Evolutionary conservation across 1,140 invertebrate genomes (phyloP).

Genomic region (Nymphalis io): DNA sequence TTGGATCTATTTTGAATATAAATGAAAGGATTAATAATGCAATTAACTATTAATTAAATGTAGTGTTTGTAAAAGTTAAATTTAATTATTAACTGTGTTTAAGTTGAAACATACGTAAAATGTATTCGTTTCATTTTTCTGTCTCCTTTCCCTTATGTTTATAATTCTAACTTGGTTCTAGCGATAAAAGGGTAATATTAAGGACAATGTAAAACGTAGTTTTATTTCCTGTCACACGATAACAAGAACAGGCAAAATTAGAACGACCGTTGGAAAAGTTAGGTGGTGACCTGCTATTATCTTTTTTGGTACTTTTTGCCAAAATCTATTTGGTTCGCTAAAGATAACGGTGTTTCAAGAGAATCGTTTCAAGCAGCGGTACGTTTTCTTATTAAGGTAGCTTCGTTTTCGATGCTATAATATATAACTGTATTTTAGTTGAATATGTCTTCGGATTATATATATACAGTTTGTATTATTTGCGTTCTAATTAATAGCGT

Average conservation of each 20-base stretch:
- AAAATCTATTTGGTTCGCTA: constrained; percentile 76
- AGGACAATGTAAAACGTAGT: not conserved
- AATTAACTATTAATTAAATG: not conserved
- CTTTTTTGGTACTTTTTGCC: constrained; percentile 76
- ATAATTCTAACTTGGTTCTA: too few relatives aligned
- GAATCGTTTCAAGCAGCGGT: constrained; percentile 42
- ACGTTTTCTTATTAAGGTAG: constrained; percentile 65
- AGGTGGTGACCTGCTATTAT: constrained; percentile 59
- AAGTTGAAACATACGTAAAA: too few relatives aligned
- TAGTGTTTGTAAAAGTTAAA: too few relatives aligned
- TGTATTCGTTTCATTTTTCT: too few relatives aligned
- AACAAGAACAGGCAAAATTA: constrained; percentile 41
- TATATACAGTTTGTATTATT: constrained; percentile 7
- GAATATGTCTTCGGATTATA: constrained; percentile 16
- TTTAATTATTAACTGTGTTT: too few relatives aligned
- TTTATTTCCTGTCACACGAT: constrained; percentile 22
- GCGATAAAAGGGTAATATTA: not conserved
- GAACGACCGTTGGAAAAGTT: constrained; percentile 67
- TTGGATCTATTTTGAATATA: not conserved
- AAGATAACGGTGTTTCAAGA: constrained; percentile 61
- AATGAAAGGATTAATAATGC: too few relatives aligned
- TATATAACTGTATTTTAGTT: constrained; percentile 39
- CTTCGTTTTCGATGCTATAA: constrained; percentile 25
- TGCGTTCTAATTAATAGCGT: constrained; percentile 19
- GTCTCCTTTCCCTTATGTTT: too few relatives aligned